Base-by-base conservation (phyloP, 2,113 vertebrate genomes). In the Dendropsophus ebraccatus region DNA sequence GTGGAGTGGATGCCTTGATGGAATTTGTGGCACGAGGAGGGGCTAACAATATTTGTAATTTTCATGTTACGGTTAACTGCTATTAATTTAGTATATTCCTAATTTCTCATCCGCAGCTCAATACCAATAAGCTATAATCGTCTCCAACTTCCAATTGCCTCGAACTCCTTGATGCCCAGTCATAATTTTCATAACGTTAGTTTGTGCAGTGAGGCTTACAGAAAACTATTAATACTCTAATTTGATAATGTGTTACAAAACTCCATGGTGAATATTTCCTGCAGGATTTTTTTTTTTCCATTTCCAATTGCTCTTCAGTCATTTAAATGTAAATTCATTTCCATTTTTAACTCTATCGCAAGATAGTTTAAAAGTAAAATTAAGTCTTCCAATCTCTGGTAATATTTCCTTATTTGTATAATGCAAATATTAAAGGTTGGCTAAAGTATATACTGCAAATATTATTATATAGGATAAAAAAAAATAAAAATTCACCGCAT, bases 321-420 rank as follows among this genome's bases (percentile, higher is more conserved):
- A 79, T 79, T 58, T 56, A 79, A 56, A 79, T 79, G 76, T 58
- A 79, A 56, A 79, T 79, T 79, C 19, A 79, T 79, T 56, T 79
- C 76, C 52, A 56, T 56, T 56, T 54, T 79, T 35, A 79, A 79
- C 76, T 79, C 52, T 35, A 52, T 32, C 23, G 30, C 52, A 79
- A 37, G 76, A 79, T 13, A 17, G 35, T 79, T 79, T 58, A 35
- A 58, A 79, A 49, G 41, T 74, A 49, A 74, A 70, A 70, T 70
- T 74, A 74, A 74, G 72, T 47, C 23, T 47, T 74, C 12, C 72
- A 12, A 45, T 49, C 25, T 74, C n/a, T 74, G 37, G 37, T 25
- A 49, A 74, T 49, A 47, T 74, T 49, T 49, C 72, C 72, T 47
- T 70, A 70, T 41, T 47, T 47, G 23, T 74, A 11, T 70, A 21